A percentile compares a stretch with the other conserved stretches of the same genome.
Evolutionary conservation across 1,140 invertebrate species (phyloP).

Genomic region (Harlomillsia oculata): DNA sequence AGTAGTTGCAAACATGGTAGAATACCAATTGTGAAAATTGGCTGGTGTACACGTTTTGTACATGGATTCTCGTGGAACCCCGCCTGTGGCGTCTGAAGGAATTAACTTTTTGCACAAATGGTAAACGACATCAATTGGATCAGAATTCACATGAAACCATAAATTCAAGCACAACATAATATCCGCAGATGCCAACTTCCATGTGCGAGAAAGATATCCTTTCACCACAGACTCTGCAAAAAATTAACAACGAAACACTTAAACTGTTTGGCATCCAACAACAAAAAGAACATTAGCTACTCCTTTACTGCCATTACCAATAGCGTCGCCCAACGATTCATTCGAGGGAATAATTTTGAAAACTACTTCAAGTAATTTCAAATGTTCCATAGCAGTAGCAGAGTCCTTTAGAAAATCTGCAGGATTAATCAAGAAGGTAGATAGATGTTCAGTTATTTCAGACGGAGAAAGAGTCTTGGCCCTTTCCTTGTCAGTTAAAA

Average conservation of each 20-base stretch:
- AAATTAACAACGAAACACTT: neutral
- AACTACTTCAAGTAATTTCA: slow-evolving; percentile 23
- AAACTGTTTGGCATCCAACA: too few relatives aligned
- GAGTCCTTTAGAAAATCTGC: slow-evolving; percentile 7
- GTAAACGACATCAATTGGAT: slow-evolving; percentile 19
- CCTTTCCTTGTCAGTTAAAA: neutral
- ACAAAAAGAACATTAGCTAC: neutral
- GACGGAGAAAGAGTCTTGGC: neutral
- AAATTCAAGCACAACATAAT: slow-evolving; percentile 23
- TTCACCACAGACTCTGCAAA: slow-evolving; percentile 9
- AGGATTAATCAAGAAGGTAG: neutral
- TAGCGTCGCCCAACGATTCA: neutral
- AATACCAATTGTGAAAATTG: slow-evolving; percentile 33
- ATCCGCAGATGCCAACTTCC: slow-evolving; percentile 29
- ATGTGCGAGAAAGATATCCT: slow-evolving; percentile 19
- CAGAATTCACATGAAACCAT: slow-evolving; percentile 10
- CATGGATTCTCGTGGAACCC: neutral
- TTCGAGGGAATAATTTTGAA: slow-evolving; percentile 14
- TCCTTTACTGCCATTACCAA: neutral
- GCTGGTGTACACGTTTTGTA: slow-evolving; percentile 13
- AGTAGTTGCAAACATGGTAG: slow-evolving; percentile 13
- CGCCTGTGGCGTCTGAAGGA: neutral
- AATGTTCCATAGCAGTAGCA: slow-evolving; percentile 21
- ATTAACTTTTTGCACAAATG: slow-evolving; percentile 10
- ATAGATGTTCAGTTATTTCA: neutral